These are phyloP conservation scores for Sycophaga agraensis DNA, from an alignment of 1,140 invertebrate species.

Conservation along the genomic window DNA sequence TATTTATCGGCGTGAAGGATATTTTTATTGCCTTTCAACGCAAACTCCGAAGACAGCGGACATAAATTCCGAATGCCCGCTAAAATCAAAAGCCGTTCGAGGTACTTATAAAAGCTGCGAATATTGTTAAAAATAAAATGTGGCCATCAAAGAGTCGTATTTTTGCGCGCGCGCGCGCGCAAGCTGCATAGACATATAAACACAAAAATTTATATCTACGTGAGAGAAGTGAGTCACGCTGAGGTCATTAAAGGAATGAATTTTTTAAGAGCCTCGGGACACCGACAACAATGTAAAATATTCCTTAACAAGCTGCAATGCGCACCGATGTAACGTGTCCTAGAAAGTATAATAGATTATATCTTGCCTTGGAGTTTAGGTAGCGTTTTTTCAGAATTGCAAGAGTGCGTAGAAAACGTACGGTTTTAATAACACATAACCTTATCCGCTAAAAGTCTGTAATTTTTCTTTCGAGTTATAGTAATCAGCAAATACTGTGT, in stretches of 20 bases:
- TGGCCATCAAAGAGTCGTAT: constrained; percentile 3
- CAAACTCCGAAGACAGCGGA: too few species aligned
- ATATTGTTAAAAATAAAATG: constrained; percentile 4
- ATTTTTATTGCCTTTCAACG: too few species aligned
- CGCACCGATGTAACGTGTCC: constrained; percentile 1
- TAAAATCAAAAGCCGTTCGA: too few species aligned
- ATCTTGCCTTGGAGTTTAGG: constrained; percentile 22
- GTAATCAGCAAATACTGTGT: too few species aligned
- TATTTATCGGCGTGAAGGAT: too few species aligned
- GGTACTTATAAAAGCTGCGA: neutral
- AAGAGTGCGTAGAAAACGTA: neutral
- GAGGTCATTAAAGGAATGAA: constrained; percentile 13
- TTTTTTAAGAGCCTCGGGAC: constrained; percentile 13
- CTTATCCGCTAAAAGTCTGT: too few species aligned
- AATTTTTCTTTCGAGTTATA: too few species aligned
- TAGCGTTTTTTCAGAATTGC: constrained; percentile 8
- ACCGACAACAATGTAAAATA: constrained; percentile 12
- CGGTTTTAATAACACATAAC: neutral
- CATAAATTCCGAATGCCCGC: too few species aligned
- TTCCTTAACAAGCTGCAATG: constrained; percentile 8
- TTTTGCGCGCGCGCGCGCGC: too few species aligned
- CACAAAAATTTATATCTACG: constrained; percentile 13
- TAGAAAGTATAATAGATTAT: constrained; percentile 26
- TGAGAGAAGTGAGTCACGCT: constrained; percentile 17
- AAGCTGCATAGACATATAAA: neutral